Evolutionary conservation across 2,113 vertebrate species (phyloP).

Genomic region (Indicator indicator): DNA sequence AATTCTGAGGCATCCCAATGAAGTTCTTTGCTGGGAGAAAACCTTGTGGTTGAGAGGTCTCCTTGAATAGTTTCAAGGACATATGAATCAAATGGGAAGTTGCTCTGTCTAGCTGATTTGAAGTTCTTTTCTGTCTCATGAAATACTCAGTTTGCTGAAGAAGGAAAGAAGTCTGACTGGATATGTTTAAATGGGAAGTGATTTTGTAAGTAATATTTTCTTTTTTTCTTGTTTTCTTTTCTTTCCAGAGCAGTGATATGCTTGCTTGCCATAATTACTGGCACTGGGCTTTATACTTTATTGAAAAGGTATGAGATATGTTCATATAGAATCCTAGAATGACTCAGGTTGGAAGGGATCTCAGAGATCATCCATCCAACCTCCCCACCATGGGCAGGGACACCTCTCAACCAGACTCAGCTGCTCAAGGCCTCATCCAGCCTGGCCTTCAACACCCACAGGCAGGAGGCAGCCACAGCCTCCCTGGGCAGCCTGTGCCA

Average conservation of each 20-base stretch:
- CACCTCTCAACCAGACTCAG: too few relatives aligned
- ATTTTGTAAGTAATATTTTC: not conserved
- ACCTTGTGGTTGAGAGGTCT: not conserved
- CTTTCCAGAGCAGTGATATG: constrained; percentile 82
- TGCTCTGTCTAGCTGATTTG: not conserved
- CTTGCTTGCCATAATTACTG: constrained; percentile 95
- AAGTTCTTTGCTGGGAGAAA: not conserved
- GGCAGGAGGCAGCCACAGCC: too few relatives aligned
- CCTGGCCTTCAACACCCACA: too few relatives aligned
- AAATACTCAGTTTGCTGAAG: not conserved
- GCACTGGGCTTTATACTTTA: constrained; percentile 94
- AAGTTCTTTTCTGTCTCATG: not conserved
- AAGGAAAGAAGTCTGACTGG: not conserved
- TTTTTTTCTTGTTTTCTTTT: not conserved
- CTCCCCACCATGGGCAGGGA: too few relatives aligned
- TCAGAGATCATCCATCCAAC: too few relatives aligned
- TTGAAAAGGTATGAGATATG: constrained; percentile 89
- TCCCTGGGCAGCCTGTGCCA: too few relatives aligned
- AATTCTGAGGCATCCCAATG: too few relatives aligned
- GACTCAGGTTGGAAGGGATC: too few relatives aligned
- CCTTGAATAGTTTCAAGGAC: not conserved
- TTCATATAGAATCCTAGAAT: not conserved
- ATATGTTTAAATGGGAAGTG: not conserved
- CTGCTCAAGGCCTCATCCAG: too few relatives aligned
- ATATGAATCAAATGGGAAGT: not conserved